Conservation (phyloP, 2,888 invertebrate species). For the Parnassius glacialis region DNA sequence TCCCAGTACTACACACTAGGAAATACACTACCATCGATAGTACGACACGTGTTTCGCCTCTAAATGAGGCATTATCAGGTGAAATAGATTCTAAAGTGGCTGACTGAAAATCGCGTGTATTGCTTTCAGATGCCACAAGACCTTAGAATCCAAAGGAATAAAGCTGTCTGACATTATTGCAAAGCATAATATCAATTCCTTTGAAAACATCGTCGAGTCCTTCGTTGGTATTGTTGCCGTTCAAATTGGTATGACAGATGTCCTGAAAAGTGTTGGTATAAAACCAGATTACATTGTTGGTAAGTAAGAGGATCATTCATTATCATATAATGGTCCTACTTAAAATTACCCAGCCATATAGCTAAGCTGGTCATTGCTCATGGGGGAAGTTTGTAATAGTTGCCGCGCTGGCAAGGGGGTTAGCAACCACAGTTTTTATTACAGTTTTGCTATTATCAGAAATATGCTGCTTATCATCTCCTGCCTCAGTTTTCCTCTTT, state of each 20-base stretch:
- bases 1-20: no score
- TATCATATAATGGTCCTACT: conserved; percentile 2
- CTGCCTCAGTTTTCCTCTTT: no score
- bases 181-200: not conserved
- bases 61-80: no score
- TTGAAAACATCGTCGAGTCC: conserved; percentile 22
- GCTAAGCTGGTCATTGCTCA: no score
- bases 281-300: conserved; percentile 35
- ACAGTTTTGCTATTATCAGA: no score
- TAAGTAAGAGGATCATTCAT: conserved; percentile 18
- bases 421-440: no score
- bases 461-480: no score
- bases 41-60: no score
- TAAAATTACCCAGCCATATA: not conserved
- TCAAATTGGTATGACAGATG: conserved; percentile 32
- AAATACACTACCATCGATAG: no score
- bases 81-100: no score
- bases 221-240: conserved; percentile 29
- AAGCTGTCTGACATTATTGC: not conserved
- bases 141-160: not conserved
- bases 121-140: not conserved
- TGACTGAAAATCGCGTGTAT: not conserved
- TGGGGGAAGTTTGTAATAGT: no score
- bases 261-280: conserved; percentile 33
- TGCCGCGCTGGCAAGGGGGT: no score